Percentiles rank a stretch among this genome's conserved stretches.
phyloP scores from a whole-genome alignment of 2,888 invertebrate genomes.

The Gryllus longicercus region DNA sequence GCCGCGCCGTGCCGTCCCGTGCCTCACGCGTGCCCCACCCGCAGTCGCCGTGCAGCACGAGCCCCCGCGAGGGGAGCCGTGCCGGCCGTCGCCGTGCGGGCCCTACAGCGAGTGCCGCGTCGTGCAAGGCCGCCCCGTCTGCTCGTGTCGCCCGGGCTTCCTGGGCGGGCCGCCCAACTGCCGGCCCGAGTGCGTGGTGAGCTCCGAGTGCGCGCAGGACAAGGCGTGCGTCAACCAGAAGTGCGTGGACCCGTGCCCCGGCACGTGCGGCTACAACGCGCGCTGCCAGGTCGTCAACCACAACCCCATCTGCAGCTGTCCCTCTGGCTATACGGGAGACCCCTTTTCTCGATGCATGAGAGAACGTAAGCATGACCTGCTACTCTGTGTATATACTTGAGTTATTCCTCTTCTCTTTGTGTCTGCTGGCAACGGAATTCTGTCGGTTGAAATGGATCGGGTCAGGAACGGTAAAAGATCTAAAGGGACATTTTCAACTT shows the following conservation, averaged over 20 bases:
- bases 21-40: background rate
- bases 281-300: constrained; percentile 81
- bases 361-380: constrained; percentile 57
- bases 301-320: constrained; percentile 80
- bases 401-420: no score
- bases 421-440: no score
- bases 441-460: no score
- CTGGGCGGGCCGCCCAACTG: constrained; percentile 75
- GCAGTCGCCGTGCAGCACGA: constrained; percentile 34
- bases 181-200: constrained; percentile 77
- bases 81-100: constrained; percentile 42
- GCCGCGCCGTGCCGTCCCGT: no score
- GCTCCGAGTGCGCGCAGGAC: constrained; percentile 77
- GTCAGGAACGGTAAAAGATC: no score
- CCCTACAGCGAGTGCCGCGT: constrained; percentile 42
- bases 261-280: constrained; percentile 78
- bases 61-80: constrained; percentile 46
- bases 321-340: constrained; percentile 71
- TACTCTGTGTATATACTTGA: background rate
- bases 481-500: no score
- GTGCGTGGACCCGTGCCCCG: constrained; percentile 78
- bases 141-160: constrained; percentile 74
- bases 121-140: constrained; percentile 64
- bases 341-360: constrained; percentile 71
- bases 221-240: constrained; percentile 75